Conservation (phyloP, 2,888 invertebrate genomes). For the Netelia melanura region DNA sequence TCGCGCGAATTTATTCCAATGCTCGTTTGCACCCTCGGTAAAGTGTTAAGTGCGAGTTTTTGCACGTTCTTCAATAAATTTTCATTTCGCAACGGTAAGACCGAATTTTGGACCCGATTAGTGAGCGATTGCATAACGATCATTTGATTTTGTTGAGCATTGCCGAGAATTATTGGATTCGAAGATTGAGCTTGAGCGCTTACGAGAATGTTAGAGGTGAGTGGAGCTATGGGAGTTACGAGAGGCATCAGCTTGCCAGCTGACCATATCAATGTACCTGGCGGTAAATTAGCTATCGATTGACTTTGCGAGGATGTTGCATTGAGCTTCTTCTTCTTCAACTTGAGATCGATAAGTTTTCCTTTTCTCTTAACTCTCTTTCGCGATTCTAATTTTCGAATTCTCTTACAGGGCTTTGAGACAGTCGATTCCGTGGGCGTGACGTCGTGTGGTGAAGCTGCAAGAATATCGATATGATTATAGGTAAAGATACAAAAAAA, state of each 20-base stretch:
- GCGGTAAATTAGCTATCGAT: conserved; percentile 75
- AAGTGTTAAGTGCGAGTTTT: conserved; percentile 79
- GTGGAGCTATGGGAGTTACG: conserved; percentile 79
- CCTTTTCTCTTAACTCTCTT: conserved; percentile 78
- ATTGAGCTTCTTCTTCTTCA: conserved; percentile 66
- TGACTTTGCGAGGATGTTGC: conserved; percentile 71
- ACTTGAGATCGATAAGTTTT: conserved; percentile 61
- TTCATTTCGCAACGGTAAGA: conserved; percentile 79
- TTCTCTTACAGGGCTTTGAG: conserved; percentile 69
- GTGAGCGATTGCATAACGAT: conserved; percentile 83
- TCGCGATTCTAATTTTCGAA: conserved; percentile 70
- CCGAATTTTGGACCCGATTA: conserved; percentile 78
- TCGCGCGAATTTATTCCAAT: conserved; percentile 80
- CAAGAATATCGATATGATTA: neutral
- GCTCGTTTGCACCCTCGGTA: conserved; percentile 78
- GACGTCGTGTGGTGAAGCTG: conserved; percentile 35
- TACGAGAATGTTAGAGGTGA: conserved; percentile 82
- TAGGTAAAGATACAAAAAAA: neutral
- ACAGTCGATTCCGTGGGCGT: conserved; percentile 45
- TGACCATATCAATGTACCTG: conserved; percentile 81
- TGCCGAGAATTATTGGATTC: conserved; percentile 82
- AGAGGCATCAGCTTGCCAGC: conserved; percentile 82
- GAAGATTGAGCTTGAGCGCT: conserved; percentile 78
- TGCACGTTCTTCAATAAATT: conserved; percentile 80
- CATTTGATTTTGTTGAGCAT: conserved; percentile 82